Percentiles rank a stretch among this genome's conserved stretches.
Evolutionary conservation across 2,797 vertebrate species (phyloP).

Genomic region (Pangasius mekongensis): DNA sequence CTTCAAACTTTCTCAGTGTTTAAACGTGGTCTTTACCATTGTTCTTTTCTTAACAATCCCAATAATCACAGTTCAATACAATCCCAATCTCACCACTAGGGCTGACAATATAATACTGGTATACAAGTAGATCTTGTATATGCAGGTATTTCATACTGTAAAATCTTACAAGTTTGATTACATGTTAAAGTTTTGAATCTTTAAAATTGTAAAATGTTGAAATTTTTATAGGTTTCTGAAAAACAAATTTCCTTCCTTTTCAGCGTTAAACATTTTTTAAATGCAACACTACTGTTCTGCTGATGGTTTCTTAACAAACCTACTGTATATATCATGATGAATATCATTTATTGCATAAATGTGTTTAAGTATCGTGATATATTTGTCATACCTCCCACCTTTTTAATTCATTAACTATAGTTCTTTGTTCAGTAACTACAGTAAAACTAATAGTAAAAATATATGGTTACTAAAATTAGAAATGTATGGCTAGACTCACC

Average conservation of each 20-base stretch:
- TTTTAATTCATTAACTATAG: not conserved
- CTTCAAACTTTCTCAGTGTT: not conserved
- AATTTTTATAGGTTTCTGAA: not conserved
- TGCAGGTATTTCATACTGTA: not conserved
- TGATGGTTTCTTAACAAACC: not conserved
- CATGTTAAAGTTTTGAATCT: not conserved
- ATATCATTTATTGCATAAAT: not conserved
- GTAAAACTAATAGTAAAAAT: not conserved
- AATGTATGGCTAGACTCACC: not conserved
- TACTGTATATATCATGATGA: not conserved
- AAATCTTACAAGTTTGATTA: not conserved
- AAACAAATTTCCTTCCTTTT: too few species aligned
- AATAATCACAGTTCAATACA: not conserved
- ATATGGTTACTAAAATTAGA: not conserved
- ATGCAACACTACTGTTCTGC: not conserved
- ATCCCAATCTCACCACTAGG: not conserved
- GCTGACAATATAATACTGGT: not conserved
- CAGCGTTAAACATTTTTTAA: not conserved
- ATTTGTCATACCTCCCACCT: not conserved
- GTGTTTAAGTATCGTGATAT: not conserved
- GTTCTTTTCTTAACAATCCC: not conserved
- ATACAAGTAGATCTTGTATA: not conserved
- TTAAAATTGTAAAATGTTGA: not conserved
- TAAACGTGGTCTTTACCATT: not conserved
- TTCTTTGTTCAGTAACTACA: not conserved